phyloP scores from a whole-genome alignment of 2,797 vertebrate genomes.

The Galagoides demidoff region DNA sequence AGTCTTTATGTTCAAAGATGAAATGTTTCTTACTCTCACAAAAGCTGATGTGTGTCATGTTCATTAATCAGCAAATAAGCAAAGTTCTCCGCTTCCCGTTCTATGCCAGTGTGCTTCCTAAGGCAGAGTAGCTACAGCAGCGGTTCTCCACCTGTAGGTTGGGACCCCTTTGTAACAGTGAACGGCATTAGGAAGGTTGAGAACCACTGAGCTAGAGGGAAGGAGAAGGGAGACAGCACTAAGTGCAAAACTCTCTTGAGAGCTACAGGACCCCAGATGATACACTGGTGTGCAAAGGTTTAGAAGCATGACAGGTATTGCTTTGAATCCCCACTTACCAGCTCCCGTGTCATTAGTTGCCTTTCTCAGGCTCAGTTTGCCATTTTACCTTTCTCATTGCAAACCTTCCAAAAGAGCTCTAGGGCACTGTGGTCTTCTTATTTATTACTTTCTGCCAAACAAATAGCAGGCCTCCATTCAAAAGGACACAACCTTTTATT shows the following conservation, averaged over 20 bases:
- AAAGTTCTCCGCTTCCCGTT: not conserved
- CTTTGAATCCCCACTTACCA: not conserved
- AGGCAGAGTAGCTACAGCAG: not conserved
- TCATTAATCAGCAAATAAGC: conserved; percentile 49
- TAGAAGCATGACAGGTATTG: conserved; percentile 24
- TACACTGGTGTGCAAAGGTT: not conserved
- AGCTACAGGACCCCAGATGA: not conserved
- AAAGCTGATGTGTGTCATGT: not conserved
- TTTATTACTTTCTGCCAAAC: conserved; percentile 89
- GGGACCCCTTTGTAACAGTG: too few species aligned
- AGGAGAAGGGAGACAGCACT: not conserved
- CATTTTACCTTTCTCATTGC: conserved; percentile 59
- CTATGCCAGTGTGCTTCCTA: conserved; percentile 25
- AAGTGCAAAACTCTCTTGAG: conserved; percentile 21
- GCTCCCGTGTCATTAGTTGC: conserved; percentile 22
- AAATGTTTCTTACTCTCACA: not conserved
- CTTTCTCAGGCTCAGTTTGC: conserved; percentile 45
- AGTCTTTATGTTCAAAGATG: conserved; percentile 35
- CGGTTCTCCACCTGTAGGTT: too few species aligned
- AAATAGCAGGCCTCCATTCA: conserved; percentile 85
- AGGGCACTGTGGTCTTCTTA: conserved; percentile 83
- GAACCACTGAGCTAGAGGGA: not conserved
- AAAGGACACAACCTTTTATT: conserved; percentile 88
- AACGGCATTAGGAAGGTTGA: too few species aligned
- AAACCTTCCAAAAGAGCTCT: conserved; percentile 70